Base-by-base conservation (phyloP, 2,797 vertebrate genomes). In the Microcaecilia unicolor region DNA sequence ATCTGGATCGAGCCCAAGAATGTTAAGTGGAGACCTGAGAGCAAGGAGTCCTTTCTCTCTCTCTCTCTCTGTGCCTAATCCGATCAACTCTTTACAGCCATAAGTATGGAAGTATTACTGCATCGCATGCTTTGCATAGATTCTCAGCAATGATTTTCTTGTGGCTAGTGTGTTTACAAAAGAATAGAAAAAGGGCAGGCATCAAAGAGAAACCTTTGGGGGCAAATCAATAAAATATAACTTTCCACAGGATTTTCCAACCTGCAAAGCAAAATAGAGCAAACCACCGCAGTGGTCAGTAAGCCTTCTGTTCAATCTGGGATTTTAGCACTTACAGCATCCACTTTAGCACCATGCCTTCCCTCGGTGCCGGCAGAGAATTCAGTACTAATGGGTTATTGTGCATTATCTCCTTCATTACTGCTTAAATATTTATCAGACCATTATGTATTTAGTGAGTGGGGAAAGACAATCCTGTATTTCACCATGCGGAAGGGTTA, bases 401-500 rank as follows among this genome's bases (percentile, higher is more conserved):
- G 65, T 75, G 68, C 79, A 87, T 89, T 88, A 86, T 51, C 20
- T 61, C 58, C 67, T 60, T 81, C 67, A 68, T 78, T 77, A 69
- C 76, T 86, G 68, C 83, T 89, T 81, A 87, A 89, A 91, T 87
- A 88, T 91, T 89, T 81, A 89, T 88, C 82, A 86, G 70, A 76
- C 79, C 82, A 85, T 90, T 83, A 89, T 72, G 78, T 64, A 58
- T 80, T 83, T 84, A 80, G 74, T 56, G 72, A 57, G 64, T 51
- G 34, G 34, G 53, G 9, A 34, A 38, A 67, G 47, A 55, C 43
- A 53, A 48, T 40, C 37, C 29, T 44, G 51, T 41, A 16, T 66
- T 65, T 56, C 22, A 11, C 46, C 52, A 41, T 48, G 43, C 52
- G 42, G 64, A 81, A 74, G 69, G 73, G 79, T 88, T 87, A 87